phyloP scores from a whole-genome alignment of 2,113 vertebrate species.

The Pachypanchax playfairii region DNA sequence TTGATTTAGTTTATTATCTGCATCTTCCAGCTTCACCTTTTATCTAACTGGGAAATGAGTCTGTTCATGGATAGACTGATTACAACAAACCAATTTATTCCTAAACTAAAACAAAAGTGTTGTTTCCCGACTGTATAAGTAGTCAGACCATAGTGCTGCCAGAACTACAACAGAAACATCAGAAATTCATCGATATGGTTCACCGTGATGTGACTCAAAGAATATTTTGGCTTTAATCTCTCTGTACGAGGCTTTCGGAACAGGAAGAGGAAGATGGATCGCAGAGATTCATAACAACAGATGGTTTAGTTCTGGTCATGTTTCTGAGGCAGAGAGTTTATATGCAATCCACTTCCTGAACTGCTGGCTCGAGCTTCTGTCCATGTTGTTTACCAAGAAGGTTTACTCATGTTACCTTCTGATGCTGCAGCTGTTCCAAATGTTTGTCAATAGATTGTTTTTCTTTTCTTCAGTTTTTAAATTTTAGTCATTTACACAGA shows the following conservation, averaged over 20 bases:
- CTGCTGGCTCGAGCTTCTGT: constrained; percentile 2
- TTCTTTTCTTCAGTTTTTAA: too few species aligned
- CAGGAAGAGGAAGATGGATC: background rate
- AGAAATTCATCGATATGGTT: background rate
- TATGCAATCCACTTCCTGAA: background rate
- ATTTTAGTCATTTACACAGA: background rate
- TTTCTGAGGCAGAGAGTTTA: background rate
- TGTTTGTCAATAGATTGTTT: background rate
- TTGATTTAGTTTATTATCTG: constrained; percentile 5
- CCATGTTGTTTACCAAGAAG: background rate
- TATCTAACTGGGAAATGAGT: constrained; percentile 11
- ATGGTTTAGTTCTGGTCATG: background rate
- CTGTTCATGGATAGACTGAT: constrained; percentile 2
- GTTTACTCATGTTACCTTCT: background rate
- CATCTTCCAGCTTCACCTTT: constrained; percentile 6
- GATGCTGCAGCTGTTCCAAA: background rate
- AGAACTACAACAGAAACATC: too few species aligned
- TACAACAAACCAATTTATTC: too few species aligned
- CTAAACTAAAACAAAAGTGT: too few species aligned
- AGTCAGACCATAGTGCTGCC: too few species aligned
- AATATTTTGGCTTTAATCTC: background rate
- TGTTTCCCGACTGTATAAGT: too few species aligned
- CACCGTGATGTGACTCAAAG: background rate
- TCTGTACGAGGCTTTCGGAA: background rate
- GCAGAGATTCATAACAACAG: background rate